Evolutionary conservation across 1,140 invertebrate species (phyloP).

Genomic region (Andricus grossulariae): DNA sequence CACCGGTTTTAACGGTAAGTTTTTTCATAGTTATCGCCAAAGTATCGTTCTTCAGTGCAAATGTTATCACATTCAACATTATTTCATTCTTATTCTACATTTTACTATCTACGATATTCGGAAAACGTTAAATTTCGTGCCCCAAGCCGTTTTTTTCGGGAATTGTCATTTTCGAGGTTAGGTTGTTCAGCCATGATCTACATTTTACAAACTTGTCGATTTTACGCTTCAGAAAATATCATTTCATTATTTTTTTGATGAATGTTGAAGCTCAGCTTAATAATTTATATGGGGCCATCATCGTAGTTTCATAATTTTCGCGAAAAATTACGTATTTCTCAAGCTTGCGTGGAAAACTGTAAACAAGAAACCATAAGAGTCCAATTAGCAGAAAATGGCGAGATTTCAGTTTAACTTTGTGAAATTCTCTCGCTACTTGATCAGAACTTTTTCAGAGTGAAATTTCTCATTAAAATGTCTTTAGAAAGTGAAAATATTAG

Average conservation of each 20-base stretch:
- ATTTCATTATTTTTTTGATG: background rate
- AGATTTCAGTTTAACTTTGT: slow-evolving; percentile 20
- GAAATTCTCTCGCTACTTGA: background rate
- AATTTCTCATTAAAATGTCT: background rate
- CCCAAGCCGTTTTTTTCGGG: background rate
- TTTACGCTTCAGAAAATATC: background rate
- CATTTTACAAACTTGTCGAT: background rate
- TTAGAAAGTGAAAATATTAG: background rate
- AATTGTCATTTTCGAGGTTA: slow-evolving; percentile 13
- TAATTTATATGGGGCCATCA: background rate
- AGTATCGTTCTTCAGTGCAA: background rate
- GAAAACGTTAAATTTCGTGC: background rate
- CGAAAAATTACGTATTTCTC: background rate
- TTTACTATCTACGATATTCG: background rate
- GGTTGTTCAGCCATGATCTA: background rate
- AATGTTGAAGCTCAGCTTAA: background rate
- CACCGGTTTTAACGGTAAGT: slow-evolving; percentile 30
- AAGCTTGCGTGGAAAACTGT: slow-evolving; percentile 21
- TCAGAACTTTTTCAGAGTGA: background rate
- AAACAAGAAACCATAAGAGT: slow-evolving; percentile 28
- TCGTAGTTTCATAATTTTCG: background rate
- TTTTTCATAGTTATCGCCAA: slow-evolving; percentile 6
- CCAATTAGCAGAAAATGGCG: slow-evolving; percentile 29
- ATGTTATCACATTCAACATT: background rate
- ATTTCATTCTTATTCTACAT: background rate